phyloP scores from a whole-genome alignment of 2,797 vertebrate species.

The Florisuga fusca region DNA sequence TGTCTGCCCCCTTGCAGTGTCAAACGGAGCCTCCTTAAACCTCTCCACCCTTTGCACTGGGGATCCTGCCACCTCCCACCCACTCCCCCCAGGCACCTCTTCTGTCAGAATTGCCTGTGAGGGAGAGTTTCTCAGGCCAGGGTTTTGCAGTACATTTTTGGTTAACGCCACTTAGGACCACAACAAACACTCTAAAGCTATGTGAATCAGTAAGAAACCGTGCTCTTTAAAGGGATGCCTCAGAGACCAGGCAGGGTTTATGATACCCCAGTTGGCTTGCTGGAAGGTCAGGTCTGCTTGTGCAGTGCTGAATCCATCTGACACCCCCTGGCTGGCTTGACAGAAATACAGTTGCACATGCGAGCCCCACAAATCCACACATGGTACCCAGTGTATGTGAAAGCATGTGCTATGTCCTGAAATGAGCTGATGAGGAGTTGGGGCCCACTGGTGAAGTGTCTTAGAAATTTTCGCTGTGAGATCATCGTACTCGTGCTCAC shows the following conservation, averaged over 20 bases:
- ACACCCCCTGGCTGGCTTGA: background rate
- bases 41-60: too few relatives aligned
- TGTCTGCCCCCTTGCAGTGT: background rate
- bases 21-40: too few relatives aligned
- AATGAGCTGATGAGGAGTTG: accelerated
- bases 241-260: background rate
- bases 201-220: background rate
- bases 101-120: background rate
- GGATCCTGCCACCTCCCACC: too few relatives aligned
- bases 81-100: too few relatives aligned
- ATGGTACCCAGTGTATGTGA: background rate
- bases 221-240: background rate
- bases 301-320: background rate
- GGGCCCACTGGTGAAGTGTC: background rate
- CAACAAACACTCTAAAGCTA: background rate
- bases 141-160: background rate
- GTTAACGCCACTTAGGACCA: background rate
- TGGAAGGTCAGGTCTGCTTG: background rate
- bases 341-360: background rate
- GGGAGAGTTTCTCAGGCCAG: background rate
- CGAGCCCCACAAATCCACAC: background rate
- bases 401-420: background rate
- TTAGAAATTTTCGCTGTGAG: background rate
- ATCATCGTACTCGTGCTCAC: accelerated
- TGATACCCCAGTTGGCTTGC: background rate